Conservation (phyloP, 2,888 invertebrate genomes). For the Disparrhopalites patrizii region DNA sequence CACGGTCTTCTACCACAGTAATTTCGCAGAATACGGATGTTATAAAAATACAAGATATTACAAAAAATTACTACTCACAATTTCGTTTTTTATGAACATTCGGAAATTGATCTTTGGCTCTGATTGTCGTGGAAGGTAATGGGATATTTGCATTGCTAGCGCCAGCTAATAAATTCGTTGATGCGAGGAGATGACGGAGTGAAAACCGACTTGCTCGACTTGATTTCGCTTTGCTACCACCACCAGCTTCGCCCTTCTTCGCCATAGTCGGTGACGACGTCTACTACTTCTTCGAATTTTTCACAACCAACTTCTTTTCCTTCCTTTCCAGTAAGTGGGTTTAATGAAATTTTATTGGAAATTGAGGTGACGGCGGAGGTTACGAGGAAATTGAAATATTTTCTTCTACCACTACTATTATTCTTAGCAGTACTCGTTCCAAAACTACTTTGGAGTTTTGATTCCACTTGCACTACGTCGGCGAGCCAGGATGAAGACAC, state of each 20-base stretch:
- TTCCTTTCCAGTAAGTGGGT: no score
- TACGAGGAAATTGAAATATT: background rate
- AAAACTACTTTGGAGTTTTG: no score
- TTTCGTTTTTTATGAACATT: conserved; percentile 35
- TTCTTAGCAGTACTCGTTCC: no score
- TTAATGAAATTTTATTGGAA: background rate
- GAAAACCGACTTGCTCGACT: conserved; percentile 44
- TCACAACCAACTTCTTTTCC: no score
- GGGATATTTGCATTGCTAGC: conserved; percentile 43
- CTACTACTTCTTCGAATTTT: no score
- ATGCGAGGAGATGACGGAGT: conserved; percentile 41
- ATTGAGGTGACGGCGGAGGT: background rate
- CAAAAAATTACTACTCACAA: conserved; percentile 31
- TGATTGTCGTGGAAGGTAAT: conserved; percentile 36
- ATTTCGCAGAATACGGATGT: no score
- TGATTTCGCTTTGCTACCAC: conserved; percentile 31
- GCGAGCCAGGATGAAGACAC: no score
- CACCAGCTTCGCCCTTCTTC: conserved; percentile 45
- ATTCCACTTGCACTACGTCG: no score
- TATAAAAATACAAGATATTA: background rate
- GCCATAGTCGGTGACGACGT: conserved; percentile 35
- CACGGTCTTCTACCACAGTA: no score
- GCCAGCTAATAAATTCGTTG: conserved; percentile 39
- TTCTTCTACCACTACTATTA: conserved; percentile 9
- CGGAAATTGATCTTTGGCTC: conserved; percentile 41